Evolutionary conservation across 2,113 vertebrate species (phyloP), one percentile per base, ranked within the genome.

Genomic region (Pavo muticus): DNA sequence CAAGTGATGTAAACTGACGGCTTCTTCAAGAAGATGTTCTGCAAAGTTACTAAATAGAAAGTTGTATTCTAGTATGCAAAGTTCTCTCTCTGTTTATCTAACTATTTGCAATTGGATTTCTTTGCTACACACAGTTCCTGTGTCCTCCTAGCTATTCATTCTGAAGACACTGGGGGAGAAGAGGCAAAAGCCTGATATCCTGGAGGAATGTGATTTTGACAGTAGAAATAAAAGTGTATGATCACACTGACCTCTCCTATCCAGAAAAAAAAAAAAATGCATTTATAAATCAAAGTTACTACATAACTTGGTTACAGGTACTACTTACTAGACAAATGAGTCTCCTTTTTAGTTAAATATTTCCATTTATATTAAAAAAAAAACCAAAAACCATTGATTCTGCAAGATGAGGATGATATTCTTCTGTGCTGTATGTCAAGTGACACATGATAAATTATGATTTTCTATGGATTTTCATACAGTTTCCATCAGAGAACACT

Each of bases 381-480:
- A 11, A 37, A 4, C 5, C 14, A 0, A 63, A 92, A 94, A 17
- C 37, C 92, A 86, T 64, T 84, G 65, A 85, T 87, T 77, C 60
- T 83, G 68, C 74, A 69, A n/a, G 20, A 83, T 83, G 12, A 95
- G 54, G 74, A 91, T 23, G 11, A 8, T 57, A 65, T 71, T 27
- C n/a, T 37, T 64, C 69, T 87, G 27, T n/a, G 56, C 42, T 71
- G 88, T 94, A 84, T 71, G 78, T 30, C 65, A 84, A 83, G 20
- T 61, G 76, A 93, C 79, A 94, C 15, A 68, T 80, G 72, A 95
- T 17, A 91, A 91, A 95, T 93, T 48, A 86, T 10, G 18, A 35
- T 91, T 93, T 93, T 69, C 39, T 56, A 45, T 48, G 52, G 52
- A 88, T 25, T 88, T 94, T 24, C 82, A 74, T 1, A 56, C 4